Evolutionary conservation across 2,888 invertebrate species (phyloP), one percentile per base, ranked within the genome.

Genomic region (Oscheius sp.): DNA sequence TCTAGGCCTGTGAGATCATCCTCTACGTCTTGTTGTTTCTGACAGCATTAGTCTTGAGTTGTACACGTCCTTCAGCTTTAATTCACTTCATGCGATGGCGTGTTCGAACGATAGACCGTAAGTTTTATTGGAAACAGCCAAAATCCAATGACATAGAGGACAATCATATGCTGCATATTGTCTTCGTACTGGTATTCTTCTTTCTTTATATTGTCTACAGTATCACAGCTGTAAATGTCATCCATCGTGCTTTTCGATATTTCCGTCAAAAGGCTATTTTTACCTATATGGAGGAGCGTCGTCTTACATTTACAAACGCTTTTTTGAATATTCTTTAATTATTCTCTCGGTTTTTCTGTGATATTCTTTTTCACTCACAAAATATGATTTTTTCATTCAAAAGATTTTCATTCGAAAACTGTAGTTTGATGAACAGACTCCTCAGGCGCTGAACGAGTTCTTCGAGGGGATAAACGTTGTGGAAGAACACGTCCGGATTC

Each of bases 11-110:
- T 50, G 76, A 77, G 66, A 73, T 77, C 12, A 67, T 74, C 10
- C 66, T 74, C 17, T 73, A 73, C 10, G 74, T 73, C 3, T 69
- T 77, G 12, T 63, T 77, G 3, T 72, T 77, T 31, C 72, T 77
- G 15, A 73, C 73, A n/a, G 72, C 72, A 15, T 65, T 73, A 31
- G 46, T 77, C 37, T 61, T 77, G 45, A 73, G 74, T 15, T 65
- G 74, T 25, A 70, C 73, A 6, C 53, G 73, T 29, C 64, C 65
- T 39, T 58, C 57, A 12, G 72, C 73, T 17, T 52, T 77, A 17
- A 55, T 77, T n/a, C 70, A 70, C 17, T 69, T 77, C 15, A 73
- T 73, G 73, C 71, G 74, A 69, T 77, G 76, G 76, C 69, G 76
- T 42, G 70, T 77, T 34, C 72, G 74, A 20, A 77, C 76, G 29